Conservation (phyloP, 2,113 vertebrate species). For the Origma solitaria region DNA sequence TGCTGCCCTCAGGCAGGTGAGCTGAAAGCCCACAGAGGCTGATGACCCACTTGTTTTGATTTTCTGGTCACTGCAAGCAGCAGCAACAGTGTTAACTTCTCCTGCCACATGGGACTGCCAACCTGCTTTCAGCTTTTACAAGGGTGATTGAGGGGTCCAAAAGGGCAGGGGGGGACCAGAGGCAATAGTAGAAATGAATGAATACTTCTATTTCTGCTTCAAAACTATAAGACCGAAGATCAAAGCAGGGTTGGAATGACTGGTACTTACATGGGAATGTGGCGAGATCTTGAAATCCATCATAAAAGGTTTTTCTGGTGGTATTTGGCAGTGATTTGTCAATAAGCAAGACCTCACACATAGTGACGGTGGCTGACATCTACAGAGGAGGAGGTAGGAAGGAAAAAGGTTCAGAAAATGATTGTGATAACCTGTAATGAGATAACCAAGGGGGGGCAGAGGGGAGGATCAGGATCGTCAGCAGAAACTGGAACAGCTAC, state of each 20-base stretch:
- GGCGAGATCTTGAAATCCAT: neutral
- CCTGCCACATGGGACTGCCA: neutral
- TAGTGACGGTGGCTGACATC: neutral
- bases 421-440: neutral
- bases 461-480: accelerated
- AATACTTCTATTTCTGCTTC: neutral
- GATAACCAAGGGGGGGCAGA: neutral
- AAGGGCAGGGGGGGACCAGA: neutral
- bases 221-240: neutral
- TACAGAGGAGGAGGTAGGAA: neutral
- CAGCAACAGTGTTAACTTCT: accelerated
- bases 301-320: neutral
- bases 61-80: neutral
- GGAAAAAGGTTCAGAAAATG: neutral
- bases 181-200: neutral
- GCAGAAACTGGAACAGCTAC: neutral
- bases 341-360: neutral
- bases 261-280: neutral
- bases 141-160: neutral
- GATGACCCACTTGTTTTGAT: neutral
- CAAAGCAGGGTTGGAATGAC: neutral
- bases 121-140: neutral
- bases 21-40: neutral
- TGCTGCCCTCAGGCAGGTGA: neutral
- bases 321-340: neutral